Conservation (phyloP, 2,797 vertebrate species). For the Sebastes diaconus region DNA sequence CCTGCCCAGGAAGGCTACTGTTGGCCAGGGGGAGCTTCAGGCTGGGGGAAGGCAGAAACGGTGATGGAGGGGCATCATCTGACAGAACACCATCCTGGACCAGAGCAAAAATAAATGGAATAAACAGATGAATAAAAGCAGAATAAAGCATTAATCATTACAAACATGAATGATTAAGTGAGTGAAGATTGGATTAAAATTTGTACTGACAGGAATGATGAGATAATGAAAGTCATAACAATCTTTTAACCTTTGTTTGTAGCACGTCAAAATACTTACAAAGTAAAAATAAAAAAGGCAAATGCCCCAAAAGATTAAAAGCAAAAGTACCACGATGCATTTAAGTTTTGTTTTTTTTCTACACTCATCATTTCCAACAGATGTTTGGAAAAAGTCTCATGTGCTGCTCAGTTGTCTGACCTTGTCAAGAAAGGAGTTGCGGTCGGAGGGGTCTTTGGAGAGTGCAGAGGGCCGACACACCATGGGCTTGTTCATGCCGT, state of each 20-base stretch:
- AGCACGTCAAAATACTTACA: neutral
- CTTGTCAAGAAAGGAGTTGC: conserved; percentile 95
- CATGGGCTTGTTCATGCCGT: conserved; percentile 93
- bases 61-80: conserved; percentile 97
- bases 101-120: conserved; percentile 62
- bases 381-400: neutral
- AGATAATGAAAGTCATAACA: neutral
- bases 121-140: conserved; percentile 37
- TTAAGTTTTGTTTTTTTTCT: neutral
- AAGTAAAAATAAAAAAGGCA: neutral
- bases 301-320: neutral
- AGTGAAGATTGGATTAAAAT: neutral
- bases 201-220: neutral
- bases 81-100: conserved; percentile 94
- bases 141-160: neutral
- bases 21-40: conserved; percentile 98
- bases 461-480: conserved; percentile 92
- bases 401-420: conserved; percentile 61
- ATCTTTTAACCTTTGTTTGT: neutral
- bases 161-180: neutral
- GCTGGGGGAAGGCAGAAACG: conserved; percentile 99
- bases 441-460: conserved; percentile 99
- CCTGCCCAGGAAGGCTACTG: conserved; percentile 96
- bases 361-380: neutral
- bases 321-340: neutral